Base-by-base conservation (phyloP, 92 coral and sea anemone genomes). In the Heliopora coerulea region DNA sequence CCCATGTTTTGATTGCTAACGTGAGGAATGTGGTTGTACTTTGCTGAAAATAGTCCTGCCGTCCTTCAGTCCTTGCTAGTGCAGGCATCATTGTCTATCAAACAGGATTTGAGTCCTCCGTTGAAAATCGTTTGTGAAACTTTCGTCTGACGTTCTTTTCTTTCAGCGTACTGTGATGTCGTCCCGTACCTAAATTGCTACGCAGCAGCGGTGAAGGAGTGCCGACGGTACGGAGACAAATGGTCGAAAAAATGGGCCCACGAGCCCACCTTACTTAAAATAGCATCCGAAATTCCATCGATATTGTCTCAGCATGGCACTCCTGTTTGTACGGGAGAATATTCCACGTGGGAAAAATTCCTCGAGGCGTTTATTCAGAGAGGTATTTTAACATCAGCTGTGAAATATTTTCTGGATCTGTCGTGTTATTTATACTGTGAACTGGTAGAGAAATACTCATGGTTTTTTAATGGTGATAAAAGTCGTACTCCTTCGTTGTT, bases 231-330 rank as follows among this genome's bases (percentile, higher is more conserved):
- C 60, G 98, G 98, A 8, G 98, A 93, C 64, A 93, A 93, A 67
- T 93, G 98, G 98, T 81, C 42, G 81, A 90, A 93, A 77, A 93
- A 79, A 68, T 93, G 98, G 98, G 98, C 98, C 7, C 98, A 93
- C 52, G 98, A 93, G 85, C 96, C 98, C 59, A 93, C 98, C 21
- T 79, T 93, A 58, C 87, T 75, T 50, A 90, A 88, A 54, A 85
- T 93, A 31, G 86, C 95, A 27, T 91, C 89, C 40, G 98, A 93
- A 68, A 82, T 93, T 10, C 97, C 98, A 35, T 85, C 78, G 34
- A 93, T 93, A 28, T 81, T 93, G 50, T 75, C 86, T 30, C 70
- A 83, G 35, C 91, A 86, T 61, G 96, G 90, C 18, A 62, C 73
- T 13, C 91, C 96, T 20, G 98, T 90, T 34, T 88, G 84, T 32